Evolutionary conservation across 1,140 invertebrate genomes (phyloP).

Genomic region (Lepidotrigona ventralis): DNA sequence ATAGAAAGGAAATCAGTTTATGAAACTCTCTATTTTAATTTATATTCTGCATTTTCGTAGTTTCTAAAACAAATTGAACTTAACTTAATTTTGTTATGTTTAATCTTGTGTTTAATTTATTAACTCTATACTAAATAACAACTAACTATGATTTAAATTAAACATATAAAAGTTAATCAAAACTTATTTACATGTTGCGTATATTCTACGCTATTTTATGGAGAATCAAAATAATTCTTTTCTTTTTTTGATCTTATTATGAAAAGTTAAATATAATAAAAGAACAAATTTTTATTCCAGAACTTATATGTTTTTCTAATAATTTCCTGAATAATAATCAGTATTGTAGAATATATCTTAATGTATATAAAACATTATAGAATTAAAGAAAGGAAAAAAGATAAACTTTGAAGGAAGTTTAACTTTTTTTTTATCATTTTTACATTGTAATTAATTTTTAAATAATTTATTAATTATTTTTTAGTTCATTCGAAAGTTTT

Average conservation of each 20-base stretch:
- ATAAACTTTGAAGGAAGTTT: slow-evolving; percentile 22
- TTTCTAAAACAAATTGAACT: slow-evolving; percentile 19
- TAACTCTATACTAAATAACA: slow-evolving; percentile 25
- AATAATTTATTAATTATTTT: not conserved
- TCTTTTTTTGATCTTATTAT: slow-evolving; percentile 28
- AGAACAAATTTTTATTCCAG: slow-evolving; percentile 19
- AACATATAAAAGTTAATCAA: slow-evolving; percentile 65
- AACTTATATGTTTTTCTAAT: slow-evolving; percentile 37
- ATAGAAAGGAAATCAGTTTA: not conserved
- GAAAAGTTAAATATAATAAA: slow-evolving; percentile 12
- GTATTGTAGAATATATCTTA: slow-evolving; percentile 67
- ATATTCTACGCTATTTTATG: slow-evolving; percentile 53
- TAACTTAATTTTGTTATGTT: slow-evolving; percentile 13
- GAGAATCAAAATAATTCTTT: slow-evolving; percentile 67
- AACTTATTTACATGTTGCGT: slow-evolving; percentile 60
- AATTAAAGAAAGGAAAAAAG: slow-evolving; percentile 27
- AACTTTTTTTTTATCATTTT: slow-evolving; percentile 31
- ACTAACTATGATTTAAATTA: slow-evolving; percentile 42
- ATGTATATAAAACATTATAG: slow-evolving; percentile 59
- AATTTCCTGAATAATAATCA: slow-evolving; percentile 57
- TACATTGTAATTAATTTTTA: slow-evolving; percentile 4
- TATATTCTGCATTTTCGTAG: slow-evolving; percentile 8
- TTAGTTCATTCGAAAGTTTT: not conserved
- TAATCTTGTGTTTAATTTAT: slow-evolving; percentile 48
- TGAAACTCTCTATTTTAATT: slow-evolving; percentile 11